Conservation (phyloP, 1,140 invertebrate genomes). For the Drosophila albomicans region DNA sequence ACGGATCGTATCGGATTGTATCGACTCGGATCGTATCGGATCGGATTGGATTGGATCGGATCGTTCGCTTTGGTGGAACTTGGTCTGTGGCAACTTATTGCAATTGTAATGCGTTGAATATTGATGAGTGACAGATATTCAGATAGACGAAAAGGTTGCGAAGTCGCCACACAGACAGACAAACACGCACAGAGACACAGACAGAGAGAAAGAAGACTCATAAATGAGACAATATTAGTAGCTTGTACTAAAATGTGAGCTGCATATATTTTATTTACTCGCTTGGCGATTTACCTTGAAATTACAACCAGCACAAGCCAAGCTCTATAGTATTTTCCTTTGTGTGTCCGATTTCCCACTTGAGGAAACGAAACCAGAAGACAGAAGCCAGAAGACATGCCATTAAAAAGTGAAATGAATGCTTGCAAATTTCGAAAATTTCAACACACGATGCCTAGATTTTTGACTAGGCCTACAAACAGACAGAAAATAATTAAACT, state of each 20-base stretch:
- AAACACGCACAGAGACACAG: neutral
- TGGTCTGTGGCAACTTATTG: conserved; percentile 66
- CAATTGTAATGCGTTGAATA: conserved; percentile 83
- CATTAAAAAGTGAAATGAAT: conserved; percentile 33
- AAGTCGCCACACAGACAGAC: conserved; percentile 14
- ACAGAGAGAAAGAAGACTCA: neutral
- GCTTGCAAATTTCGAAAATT: conserved; percentile 26
- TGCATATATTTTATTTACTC: conserved; percentile 10
- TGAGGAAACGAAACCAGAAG: neutral
- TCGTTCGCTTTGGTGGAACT: conserved; percentile 39
- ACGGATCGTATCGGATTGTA: conserved; percentile 52
- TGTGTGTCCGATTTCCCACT: neutral
- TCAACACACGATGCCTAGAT: conserved; percentile 1
- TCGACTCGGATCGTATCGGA: conserved; percentile 19
- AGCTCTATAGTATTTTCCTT: neutral
- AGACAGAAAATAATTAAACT: neutral
- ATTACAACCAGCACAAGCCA: neutral
- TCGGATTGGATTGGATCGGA: conserved; percentile 36
- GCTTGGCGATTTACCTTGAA: conserved; percentile 8
- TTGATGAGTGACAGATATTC: conserved; percentile 62
- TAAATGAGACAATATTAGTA: neutral
- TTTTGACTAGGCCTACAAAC: conserved; percentile 1
- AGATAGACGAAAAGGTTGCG: conserved; percentile 24
- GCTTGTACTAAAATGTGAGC: conserved; percentile 20
- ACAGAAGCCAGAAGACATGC: conserved; percentile 4